Conservation (phyloP, 2,797 vertebrate genomes). For the Mareca strepera region DNA sequence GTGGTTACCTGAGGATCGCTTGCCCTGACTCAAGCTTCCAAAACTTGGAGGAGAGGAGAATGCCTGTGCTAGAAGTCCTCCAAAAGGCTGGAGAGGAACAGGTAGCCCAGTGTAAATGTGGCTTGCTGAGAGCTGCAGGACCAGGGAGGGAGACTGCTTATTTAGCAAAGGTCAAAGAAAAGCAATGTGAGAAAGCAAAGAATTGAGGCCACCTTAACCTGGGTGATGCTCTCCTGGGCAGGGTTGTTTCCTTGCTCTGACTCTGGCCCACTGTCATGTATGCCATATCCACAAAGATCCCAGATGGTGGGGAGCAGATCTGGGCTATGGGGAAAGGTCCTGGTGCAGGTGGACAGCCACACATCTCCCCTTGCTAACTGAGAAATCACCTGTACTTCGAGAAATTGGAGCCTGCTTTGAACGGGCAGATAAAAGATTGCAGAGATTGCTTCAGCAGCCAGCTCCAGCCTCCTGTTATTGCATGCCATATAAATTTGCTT, state of each 20-base stretch:
- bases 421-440: not conserved
- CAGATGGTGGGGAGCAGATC: not conserved
- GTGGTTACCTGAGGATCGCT: not conserved
- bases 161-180: not conserved
- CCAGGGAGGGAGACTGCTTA: not conserved
- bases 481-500: not conserved
- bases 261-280: not conserved
- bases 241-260: not conserved
- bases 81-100: not conserved
- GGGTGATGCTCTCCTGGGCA: not conserved
- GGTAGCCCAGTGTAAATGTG: not conserved
- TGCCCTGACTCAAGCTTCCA: not conserved
- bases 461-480: constrained; percentile 1
- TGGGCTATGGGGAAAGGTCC: not conserved
- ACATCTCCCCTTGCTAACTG: not conserved
- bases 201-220: not conserved
- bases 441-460: not conserved
- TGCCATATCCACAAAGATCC: not conserved
- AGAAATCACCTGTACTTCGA: not conserved
- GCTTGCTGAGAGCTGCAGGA: not conserved
- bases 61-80: not conserved
- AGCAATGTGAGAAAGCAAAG: not conserved
- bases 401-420: not conserved
- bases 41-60: not conserved
- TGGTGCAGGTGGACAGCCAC: not conserved